Evolutionary conservation across 2,888 invertebrate species (phyloP), one percentile per base, ranked within the genome.

Genomic region (Sceliomorpha sp.): DNA sequence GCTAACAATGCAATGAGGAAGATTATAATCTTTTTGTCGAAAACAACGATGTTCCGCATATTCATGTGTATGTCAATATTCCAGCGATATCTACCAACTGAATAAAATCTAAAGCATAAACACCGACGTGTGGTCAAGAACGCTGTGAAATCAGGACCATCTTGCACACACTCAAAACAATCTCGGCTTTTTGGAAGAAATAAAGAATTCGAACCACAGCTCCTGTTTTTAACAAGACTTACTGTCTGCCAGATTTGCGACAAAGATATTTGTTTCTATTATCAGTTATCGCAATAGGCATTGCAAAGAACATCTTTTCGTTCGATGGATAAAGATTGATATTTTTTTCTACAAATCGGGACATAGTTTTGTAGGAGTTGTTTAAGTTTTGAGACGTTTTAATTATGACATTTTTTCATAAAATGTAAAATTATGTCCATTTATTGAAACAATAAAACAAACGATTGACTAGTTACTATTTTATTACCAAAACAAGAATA

Each of bases 1-100:
- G 70, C 71, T 76, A 75, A 70, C 70, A 73, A 69, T 74, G 48
- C 64, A 60, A 66, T 68, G 63, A 56, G 26, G 40, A 39, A 67
- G 48, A 58, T 42, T 68, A 53, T 37, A 63, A 67, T 34, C 72
- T 67, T 8, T 20, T 45, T 44, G 29, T 55, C 55, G 60, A 47
- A 47, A 34, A 20, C 20, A 34, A 20, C 20, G 58, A 74, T 47
- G 63, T 31, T 59, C 74, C 15, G 50, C 53, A 69, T 71, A 68
- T 75, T 37, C 62, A 64, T 63, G 51, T 68, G 62, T 71, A 55
- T 73, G 71, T 51, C 74, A 68, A 72, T 47, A 56, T 66, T 44
- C 5, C 47, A 50, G 44, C 32, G 45, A 63, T 68, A 39, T 39
- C 20, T n/a, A n/a, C n/a, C n/a, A n/a, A n/a, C n/a, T n/a, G n/a